phyloP scores from a whole-genome alignment of 2,113 vertebrate species.

The Hucho hucho region DNA sequence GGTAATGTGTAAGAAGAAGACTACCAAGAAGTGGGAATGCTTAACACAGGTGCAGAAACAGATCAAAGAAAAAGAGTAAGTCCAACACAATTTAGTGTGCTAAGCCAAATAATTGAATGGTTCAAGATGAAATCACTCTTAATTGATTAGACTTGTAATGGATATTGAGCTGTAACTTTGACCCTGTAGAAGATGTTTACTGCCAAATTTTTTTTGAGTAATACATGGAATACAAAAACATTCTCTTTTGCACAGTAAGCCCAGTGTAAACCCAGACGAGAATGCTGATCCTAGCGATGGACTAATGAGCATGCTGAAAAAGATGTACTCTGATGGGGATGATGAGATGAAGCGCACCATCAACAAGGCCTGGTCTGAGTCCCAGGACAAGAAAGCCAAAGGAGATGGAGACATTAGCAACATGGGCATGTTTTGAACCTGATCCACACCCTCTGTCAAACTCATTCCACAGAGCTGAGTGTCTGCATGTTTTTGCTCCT shows the following conservation, averaged over 20 bases:
- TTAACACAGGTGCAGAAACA: conserved; percentile 92
- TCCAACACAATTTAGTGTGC: conserved; percentile 21
- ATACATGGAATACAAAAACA: not conserved
- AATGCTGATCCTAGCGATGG: conserved; percentile 90
- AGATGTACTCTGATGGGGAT: conserved; percentile 94
- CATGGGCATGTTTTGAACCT: conserved; percentile 3
- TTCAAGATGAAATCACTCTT: no score
- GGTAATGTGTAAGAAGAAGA: conserved; percentile 90
- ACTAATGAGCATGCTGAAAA: conserved; percentile 93
- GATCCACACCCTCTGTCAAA: no score
- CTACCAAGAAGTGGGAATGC: conserved; percentile 89
- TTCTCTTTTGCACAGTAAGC: conserved; percentile 76
- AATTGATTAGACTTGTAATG: no score
- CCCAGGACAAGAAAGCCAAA: conserved; percentile 90
- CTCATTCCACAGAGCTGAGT: no score
- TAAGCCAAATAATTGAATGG: no score
- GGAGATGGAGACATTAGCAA: conserved; percentile 82
- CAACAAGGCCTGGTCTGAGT: conserved; percentile 97
- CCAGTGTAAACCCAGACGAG: conserved; percentile 62
- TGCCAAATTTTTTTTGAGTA: no score
- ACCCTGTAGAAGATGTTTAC: no score
- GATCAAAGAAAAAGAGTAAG: conserved; percentile 95
- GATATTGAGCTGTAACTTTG: no score
- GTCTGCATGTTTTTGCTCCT: no score
- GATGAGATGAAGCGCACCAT: conserved; percentile 98